These are phyloP conservation scores for Gouania willdenowi DNA, from an alignment of 2,797 vertebrate species.

Conservation along the genomic window DNA sequence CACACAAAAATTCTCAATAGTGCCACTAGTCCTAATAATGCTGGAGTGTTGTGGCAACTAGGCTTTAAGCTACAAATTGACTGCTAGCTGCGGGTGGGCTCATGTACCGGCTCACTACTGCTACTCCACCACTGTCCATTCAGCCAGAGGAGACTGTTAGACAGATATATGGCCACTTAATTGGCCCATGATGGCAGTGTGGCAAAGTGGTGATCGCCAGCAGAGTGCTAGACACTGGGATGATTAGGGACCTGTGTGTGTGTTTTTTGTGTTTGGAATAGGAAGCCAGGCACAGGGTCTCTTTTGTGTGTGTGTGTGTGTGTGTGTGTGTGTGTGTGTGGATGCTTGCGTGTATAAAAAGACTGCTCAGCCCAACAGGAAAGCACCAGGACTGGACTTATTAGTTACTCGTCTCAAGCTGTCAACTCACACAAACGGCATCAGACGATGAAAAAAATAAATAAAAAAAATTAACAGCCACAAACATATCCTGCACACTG, in stretches of 20 bases:
- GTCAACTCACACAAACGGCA: conserved; percentile 76
- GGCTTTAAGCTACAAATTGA: conserved; percentile 76
- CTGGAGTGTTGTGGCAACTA: conserved; percentile 67
- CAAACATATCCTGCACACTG: conserved; percentile 65
- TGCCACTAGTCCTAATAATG: conserved; percentile 66
- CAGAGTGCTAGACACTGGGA: conserved; percentile 73
- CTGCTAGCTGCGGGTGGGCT: conserved; percentile 63
- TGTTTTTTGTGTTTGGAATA: conserved; percentile 2
- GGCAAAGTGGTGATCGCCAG: conserved; percentile 75
- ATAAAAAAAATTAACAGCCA: conserved; percentile 61
- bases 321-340: conserved; percentile 15
- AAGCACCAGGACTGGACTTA: conserved; percentile 72
- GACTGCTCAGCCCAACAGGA: conserved; percentile 72
- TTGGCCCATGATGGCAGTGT: conserved; percentile 79
- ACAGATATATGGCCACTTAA: conserved; percentile 81
- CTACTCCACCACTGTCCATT: conserved; percentile 61
- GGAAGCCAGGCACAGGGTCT: conserved; percentile 9
- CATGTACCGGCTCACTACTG: conserved; percentile 57
- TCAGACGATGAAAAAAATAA: conserved; percentile 78
- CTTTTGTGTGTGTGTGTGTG: conserved; percentile 16
- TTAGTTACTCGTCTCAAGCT: conserved; percentile 78
- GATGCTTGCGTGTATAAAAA: conserved; percentile 48
- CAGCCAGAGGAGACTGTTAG: conserved; percentile 69
- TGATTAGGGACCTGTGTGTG: conserved; percentile 70
- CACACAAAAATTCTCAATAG: conserved; percentile 52